A percentile compares a stretch with the other conserved stretches of the same genome.
phyloP scores from a whole-genome alignment of 2,797 vertebrate species.

The Synanceia verrucosa region DNA sequence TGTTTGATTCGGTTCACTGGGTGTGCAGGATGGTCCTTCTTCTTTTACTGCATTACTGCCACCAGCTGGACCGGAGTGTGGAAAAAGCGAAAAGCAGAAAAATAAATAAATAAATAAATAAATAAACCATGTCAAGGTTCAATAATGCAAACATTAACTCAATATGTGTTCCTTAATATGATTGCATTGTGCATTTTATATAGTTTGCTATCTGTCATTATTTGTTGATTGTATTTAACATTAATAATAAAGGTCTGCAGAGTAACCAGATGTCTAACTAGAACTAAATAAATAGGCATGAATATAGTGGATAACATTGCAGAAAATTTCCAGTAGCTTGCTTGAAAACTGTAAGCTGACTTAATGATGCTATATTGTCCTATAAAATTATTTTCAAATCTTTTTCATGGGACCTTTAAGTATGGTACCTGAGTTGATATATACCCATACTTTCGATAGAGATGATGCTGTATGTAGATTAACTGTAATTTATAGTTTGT shows the following conservation, averaged over 20 bases:
- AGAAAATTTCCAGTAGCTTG: background rate
- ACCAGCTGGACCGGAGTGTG: background rate
- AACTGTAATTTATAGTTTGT: background rate
- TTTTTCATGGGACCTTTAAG: too few species aligned
- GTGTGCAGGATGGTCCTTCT: background rate
- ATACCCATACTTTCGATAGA: too few species aligned
- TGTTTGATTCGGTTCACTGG: background rate
- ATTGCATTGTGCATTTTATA: background rate
- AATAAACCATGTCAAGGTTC: background rate
- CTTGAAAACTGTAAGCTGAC: background rate
- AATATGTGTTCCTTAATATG: background rate
- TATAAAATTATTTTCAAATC: too few species aligned
- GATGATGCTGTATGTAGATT: background rate
- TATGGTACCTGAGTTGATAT: too few species aligned
- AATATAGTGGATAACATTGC: background rate
- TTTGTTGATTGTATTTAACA: background rate
- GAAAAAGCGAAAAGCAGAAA: background rate
- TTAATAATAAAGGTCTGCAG: background rate
- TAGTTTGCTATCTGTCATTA: background rate
- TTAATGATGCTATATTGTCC: too few species aligned
- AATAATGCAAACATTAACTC: background rate
- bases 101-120: too few species aligned
- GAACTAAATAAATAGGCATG: background rate
- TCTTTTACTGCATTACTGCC: background rate
- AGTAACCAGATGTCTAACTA: background rate